A percentile compares a stretch with the other conserved stretches of the same genome.
These are phyloP conservation scores for Austrolebias charrua DNA, from an alignment of 2,797 vertebrate genomes.

Conservation along the genomic window DNA sequence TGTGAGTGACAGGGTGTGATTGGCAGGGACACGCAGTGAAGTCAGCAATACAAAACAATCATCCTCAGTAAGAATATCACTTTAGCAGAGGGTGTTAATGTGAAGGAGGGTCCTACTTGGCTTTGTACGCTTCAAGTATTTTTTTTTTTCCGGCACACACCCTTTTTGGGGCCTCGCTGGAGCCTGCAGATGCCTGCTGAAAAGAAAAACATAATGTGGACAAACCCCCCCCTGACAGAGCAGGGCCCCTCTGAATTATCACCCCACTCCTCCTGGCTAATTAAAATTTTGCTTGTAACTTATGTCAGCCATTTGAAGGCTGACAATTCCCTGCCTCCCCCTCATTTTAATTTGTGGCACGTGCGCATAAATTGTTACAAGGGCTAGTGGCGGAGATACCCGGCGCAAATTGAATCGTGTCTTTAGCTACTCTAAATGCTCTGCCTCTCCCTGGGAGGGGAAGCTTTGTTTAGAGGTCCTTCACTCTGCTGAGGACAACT, in stretches of 20 bases:
- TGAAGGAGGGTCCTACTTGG: conserved; percentile 61
- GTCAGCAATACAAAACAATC: conserved; percentile 10
- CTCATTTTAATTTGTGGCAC: conserved; percentile 78
- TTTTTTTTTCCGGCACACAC: conserved; percentile 60
- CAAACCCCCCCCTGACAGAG: conserved; percentile 81
- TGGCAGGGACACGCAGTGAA: conserved; percentile 11
- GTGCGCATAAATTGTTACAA: conserved; percentile 73
- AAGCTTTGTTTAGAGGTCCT: conserved; percentile 83
- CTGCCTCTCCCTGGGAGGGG: conserved; percentile 70
- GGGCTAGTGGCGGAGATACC: conserved; percentile 59
- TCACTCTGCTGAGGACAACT: conserved; percentile 76
- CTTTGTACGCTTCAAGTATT: conserved; percentile 68
- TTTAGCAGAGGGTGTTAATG: conserved; percentile 52
- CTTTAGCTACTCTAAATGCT: conserved; percentile 47
- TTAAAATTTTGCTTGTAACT: conserved; percentile 99
- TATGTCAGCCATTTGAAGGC: conserved; percentile 89
- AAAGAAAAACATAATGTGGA: conserved; percentile 77
- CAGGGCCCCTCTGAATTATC: conserved; percentile 90
- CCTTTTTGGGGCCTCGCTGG: conserved; percentile 51
- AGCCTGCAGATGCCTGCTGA: conserved; percentile 81
- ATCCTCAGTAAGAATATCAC: conserved; percentile 53
- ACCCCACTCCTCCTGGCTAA: conserved; percentile 91
- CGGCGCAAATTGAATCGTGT: conserved; percentile 67
- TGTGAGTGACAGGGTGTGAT: neutral
- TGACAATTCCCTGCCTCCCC: conserved; percentile 78